Percentiles rank a stretch among this genome's conserved stretches.
phyloP scores from a whole-genome alignment of 2,797 vertebrate genomes.

The Scarus forsteni region DNA sequence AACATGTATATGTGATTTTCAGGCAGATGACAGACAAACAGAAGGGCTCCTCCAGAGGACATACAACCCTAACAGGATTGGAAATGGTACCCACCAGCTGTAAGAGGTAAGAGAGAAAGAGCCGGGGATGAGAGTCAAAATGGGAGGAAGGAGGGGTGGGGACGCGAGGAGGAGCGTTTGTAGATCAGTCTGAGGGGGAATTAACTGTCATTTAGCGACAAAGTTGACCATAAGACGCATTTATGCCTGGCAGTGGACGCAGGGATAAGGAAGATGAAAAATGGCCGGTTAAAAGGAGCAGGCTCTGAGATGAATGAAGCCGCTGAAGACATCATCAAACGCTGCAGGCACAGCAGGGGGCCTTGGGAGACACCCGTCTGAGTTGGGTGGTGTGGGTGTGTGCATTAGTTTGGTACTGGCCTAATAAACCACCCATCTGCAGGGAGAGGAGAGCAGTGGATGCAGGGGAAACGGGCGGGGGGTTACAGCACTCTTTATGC shows the following conservation, averaged over 20 bases:
- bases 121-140: slow-evolving; percentile 70
- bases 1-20: slow-evolving; percentile 71
- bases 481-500: slow-evolving; percentile 63
- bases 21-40: slow-evolving; percentile 72
- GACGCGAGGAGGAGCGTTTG: slow-evolving; percentile 22
- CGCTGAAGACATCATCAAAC: slow-evolving; percentile 77
- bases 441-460: slow-evolving; percentile 65
- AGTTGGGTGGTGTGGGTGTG: slow-evolving; percentile 73
- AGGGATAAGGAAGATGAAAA: slow-evolving; percentile 32
- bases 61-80: slow-evolving; percentile 80
- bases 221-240: slow-evolving; percentile 38
- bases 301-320: slow-evolving; percentile 69
- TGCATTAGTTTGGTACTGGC: slow-evolving; percentile 67
- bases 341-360: slow-evolving; percentile 77
- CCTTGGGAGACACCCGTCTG: slow-evolving; percentile 73
- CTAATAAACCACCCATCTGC: slow-evolving; percentile 76
- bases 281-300: slow-evolving; percentile 16
- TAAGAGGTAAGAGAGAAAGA: slow-evolving; percentile 63
- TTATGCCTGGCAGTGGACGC: slow-evolving; percentile 37
- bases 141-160: slow-evolving; percentile 58
- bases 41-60: slow-evolving; percentile 68
- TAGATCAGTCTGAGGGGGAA: slow-evolving; percentile 42
- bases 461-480: slow-evolving; percentile 47
- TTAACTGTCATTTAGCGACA: slow-evolving; percentile 52
- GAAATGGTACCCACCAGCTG: slow-evolving; percentile 77